Conservation (phyloP, 2,888 invertebrate species). For the Mermis nigrescens region DNA sequence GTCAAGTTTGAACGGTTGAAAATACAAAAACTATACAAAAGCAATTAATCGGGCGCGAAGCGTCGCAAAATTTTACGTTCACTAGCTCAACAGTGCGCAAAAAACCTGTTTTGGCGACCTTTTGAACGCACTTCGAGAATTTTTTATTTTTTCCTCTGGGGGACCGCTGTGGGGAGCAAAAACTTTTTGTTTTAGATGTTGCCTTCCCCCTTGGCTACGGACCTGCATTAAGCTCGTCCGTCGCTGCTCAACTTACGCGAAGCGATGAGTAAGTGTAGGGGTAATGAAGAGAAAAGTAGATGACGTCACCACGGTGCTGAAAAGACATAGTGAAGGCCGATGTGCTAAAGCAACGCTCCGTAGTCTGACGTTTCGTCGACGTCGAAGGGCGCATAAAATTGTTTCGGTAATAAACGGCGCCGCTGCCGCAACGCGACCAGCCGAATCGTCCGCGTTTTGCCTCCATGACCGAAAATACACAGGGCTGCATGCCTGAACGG, state of each 20-base stretch:
- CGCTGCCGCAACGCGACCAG: constrained; percentile 53
- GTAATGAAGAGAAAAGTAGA: constrained; percentile 67
- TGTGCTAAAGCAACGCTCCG: constrained; percentile 47
- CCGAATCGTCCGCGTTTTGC: constrained; percentile 40
- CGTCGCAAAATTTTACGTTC: no score
- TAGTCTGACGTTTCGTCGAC: constrained; percentile 35
- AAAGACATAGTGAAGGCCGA: constrained; percentile 58
- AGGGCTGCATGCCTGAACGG: constrained; percentile 55
- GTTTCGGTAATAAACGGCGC: constrained; percentile 65
- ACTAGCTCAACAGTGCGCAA: no score
- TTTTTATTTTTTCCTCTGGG: no score
- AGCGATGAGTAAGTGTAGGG: constrained; percentile 62
- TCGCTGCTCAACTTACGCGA: constrained; percentile 42
- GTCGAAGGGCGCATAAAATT: constrained; percentile 26
- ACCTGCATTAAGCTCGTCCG: no score
- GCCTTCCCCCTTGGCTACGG: no score
- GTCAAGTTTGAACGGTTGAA: no score
- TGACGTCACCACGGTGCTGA: constrained; percentile 53
- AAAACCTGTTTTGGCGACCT: no score
- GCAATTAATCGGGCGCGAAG: no score
- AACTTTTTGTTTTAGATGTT: no score
- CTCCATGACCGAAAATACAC: constrained; percentile 60
- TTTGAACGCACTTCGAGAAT: no score
- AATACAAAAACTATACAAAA: no score
- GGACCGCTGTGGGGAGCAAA: no score